Percentiles rank a stretch among this genome's conserved stretches.
These are phyloP conservation scores for Ligdia adustata DNA, from an alignment of 2,888 invertebrate species.

Conservation along the genomic window DNA sequence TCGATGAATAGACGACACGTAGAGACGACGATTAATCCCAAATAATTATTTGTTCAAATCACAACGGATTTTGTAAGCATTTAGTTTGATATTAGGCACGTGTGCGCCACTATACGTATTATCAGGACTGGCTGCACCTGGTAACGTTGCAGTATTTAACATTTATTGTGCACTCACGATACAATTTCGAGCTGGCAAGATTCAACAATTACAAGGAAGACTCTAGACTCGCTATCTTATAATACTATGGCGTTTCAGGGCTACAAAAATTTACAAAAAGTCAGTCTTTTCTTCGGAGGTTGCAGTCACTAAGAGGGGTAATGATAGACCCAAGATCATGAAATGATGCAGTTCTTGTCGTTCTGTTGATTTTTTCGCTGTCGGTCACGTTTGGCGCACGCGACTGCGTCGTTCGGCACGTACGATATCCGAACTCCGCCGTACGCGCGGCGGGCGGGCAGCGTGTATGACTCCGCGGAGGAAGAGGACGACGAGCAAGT, in stretches of 20 bases:
- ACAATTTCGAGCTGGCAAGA: constrained; percentile 35
- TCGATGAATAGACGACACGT: constrained; percentile 53
- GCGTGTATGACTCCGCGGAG: constrained; percentile 93
- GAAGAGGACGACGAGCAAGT: constrained; percentile 96
- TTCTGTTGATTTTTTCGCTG: constrained; percentile 85
- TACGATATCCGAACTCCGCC: constrained; percentile 96
- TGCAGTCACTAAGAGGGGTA: constrained; percentile 65
- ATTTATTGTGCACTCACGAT: neutral
- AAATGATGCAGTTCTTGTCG: constrained; percentile 93
- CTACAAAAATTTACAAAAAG: constrained; percentile 68
- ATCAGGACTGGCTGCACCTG: constrained; percentile 48
- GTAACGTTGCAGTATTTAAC: constrained; percentile 25
- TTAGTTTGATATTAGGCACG: constrained; percentile 49
- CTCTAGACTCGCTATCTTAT: constrained; percentile 43
- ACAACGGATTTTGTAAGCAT: constrained; percentile 50
- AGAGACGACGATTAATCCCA: constrained; percentile 59
- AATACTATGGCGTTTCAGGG: constrained; percentile 74
- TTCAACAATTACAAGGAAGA: constrained; percentile 49
- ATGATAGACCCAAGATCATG: constrained; percentile 86
- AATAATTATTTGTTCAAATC: constrained; percentile 60
- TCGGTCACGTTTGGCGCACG: constrained; percentile 89
- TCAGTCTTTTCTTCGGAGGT: constrained; percentile 82
- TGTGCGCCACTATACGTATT: constrained; percentile 43
- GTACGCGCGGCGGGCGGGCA: constrained; percentile 92
- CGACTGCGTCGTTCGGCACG: constrained; percentile 95